Evolutionary conservation across 23 tunicate genomes (phyloP).

Genomic region (Trididemnum miniatum): DNA sequence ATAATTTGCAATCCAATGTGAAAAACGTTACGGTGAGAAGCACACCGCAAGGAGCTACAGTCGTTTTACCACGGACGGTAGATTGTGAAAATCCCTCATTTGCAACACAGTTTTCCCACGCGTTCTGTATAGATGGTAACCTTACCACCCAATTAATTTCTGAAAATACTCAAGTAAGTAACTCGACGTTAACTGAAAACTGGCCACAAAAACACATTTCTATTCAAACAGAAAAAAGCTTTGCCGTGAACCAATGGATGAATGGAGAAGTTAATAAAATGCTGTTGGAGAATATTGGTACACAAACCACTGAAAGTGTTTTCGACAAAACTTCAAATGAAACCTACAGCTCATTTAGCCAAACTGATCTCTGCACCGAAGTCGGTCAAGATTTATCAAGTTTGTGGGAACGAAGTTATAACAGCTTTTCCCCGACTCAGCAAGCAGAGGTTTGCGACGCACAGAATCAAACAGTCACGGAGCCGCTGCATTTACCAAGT

Average conservation of each 20-base stretch:
- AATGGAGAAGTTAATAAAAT: neutral
- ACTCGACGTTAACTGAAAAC: neutral
- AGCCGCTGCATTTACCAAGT: neutral
- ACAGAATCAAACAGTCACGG: conserved; percentile 1
- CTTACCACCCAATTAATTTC: too few relatives aligned
- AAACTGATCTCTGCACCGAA: neutral
- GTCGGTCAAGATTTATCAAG: neutral
- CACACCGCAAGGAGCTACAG: neutral
- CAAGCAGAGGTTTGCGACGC: neutral
- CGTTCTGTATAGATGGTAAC: too few relatives aligned
- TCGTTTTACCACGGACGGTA: neutral
- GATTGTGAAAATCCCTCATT: too few relatives aligned
- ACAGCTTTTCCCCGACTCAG: neutral
- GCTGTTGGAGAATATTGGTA: neutral
- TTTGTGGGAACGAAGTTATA: neutral
- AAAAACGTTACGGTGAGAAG: neutral
- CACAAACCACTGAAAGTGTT: neutral
- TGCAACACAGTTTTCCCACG: too few relatives aligned
- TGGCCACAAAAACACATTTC: neutral
- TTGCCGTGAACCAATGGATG: neutral
- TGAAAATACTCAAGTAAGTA: too few relatives aligned
- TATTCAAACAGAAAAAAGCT: neutral
- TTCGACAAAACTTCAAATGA: neutral
- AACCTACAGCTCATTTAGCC: neutral
- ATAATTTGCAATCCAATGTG: neutral